Evolutionary conservation across 2,888 invertebrate species (phyloP).

Genomic region (Andrena minutula): DNA sequence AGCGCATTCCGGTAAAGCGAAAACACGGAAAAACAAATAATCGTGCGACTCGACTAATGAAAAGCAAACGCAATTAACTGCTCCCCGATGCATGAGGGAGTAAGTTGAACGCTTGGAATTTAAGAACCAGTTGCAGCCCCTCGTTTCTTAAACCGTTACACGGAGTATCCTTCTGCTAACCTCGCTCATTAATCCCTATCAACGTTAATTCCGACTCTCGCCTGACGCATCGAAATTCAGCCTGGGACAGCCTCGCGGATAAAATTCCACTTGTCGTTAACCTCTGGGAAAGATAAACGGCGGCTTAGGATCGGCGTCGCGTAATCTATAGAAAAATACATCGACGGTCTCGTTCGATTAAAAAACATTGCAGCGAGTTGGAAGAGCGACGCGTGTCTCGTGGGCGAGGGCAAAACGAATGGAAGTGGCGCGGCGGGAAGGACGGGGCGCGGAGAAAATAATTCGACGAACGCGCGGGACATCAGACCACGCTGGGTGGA

Average conservation of each 20-base stretch:
- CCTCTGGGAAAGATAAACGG: not conserved
- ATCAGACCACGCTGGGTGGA: constrained; percentile 30
- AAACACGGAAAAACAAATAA: constrained; percentile 3
- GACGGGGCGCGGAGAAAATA: constrained; percentile 39
- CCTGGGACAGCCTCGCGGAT: not conserved
- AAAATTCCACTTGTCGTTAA: not conserved
- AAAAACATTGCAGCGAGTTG: constrained; percentile 3
- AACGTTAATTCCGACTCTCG: not conserved
- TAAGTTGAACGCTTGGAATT: constrained; percentile 7
- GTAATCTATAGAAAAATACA: constrained; percentile 2
- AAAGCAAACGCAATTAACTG: constrained; percentile 37
- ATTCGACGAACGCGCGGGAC: constrained; percentile 43
- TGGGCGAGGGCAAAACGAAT: constrained; percentile 24
- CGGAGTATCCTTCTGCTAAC: not conserved
- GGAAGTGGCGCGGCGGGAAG: constrained; percentile 4
- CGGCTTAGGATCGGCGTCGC: too few relatives aligned
- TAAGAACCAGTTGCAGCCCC: constrained; percentile 4
- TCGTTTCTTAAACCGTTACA: not conserved
- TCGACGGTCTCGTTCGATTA: constrained; percentile 10
- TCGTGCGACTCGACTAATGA: constrained; percentile 12
- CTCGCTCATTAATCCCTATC: not conserved
- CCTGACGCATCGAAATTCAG: not conserved
- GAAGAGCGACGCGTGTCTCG: not conserved
- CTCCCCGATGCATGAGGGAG: constrained; percentile 8
- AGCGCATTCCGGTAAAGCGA: not conserved